These are phyloP conservation scores for Polyodon spathula DNA, from an alignment of 2,113 vertebrate species.

Conservation along the genomic window DNA sequence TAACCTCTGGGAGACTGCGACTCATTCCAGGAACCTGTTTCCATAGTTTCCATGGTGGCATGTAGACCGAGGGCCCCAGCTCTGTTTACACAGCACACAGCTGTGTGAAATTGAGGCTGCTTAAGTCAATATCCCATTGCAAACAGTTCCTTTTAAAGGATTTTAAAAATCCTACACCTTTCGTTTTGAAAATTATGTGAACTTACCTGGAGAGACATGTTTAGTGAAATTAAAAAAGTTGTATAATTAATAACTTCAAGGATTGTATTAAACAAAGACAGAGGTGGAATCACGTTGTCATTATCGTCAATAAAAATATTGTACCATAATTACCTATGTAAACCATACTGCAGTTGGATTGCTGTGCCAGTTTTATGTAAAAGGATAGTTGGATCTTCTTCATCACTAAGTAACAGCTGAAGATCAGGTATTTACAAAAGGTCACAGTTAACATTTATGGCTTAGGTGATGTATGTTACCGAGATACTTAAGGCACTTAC, in stretches of 20 bases:
- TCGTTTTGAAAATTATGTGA: not conserved
- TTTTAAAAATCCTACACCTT: not conserved
- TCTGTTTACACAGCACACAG: conserved; percentile 51
- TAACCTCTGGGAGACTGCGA: not conserved
- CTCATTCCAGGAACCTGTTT: conserved; percentile 29
- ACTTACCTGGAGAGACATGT: too few species aligned
- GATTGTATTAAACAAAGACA: too few species aligned
- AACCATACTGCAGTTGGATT: too few species aligned
- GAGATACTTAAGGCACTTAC: too few species aligned
- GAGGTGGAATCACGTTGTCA: too few species aligned
- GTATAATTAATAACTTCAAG: too few species aligned
- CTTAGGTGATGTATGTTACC: not conserved
- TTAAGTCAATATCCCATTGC: conserved; percentile 42
- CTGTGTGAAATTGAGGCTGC: conserved; percentile 40
- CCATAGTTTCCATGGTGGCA: conserved; percentile 34
- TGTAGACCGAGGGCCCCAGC: conserved; percentile 24
- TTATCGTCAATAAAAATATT: too few species aligned
- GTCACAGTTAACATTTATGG: not conserved
- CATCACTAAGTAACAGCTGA: not conserved
- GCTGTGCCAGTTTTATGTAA: too few species aligned
- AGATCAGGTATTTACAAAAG: not conserved
- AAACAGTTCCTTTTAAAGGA: conserved; percentile 33
- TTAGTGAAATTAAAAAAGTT: too few species aligned
- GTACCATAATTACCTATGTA: too few species aligned
- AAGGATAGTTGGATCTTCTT: not conserved